Evolutionary conservation across 2,888 invertebrate species (phyloP), one percentile per base, ranked within the genome.

Genomic region (Dinocampus coccinellae): DNA sequence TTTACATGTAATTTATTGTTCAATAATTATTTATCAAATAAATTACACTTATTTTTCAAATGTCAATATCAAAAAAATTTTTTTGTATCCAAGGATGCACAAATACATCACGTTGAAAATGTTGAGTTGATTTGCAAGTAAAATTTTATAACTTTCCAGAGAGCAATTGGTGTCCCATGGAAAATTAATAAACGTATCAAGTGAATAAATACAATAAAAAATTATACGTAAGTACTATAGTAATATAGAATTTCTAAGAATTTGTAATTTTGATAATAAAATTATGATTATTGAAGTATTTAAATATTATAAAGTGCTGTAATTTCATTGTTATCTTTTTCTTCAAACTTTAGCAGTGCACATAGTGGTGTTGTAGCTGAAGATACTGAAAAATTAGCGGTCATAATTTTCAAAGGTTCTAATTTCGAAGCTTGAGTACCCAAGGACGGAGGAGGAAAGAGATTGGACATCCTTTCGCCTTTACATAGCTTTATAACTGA

Each of bases 401-500:
- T 69, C 29, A 55, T 52, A 39, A 72, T 64, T 29, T 66, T 33
- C 4, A 42, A 16, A 66, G 55, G 60, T 69, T 29, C 36, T 10
- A 74, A 42, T 63, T 63, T 47, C 47, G 2, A 33, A 11, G 60
- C 57, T 60, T 63, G 22, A n/a, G 29, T 10, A 47, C 53, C 42
- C 52, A 75, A 24, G 22, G 70, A 22, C 22, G 20, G 47, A 34
- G 72, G 55, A 26, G 74, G 39, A 67, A 76, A 76, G 20, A 75
- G 53, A n/a, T 63, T 61, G 10, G 61, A 63, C 66, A 76, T 75
- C 57, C 16, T 72, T 36, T 36, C 61, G 34, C 73, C 73, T 64
- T 77, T 75, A 34, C 74, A 75, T 47, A 73, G 47, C 66, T 75
- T 42, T 58, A 76, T 76, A 0, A 68, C 63, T 29, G 71, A 64